phyloP scores from a whole-genome alignment of 2,888 invertebrate genomes.

The Drosophila robusta region DNA sequence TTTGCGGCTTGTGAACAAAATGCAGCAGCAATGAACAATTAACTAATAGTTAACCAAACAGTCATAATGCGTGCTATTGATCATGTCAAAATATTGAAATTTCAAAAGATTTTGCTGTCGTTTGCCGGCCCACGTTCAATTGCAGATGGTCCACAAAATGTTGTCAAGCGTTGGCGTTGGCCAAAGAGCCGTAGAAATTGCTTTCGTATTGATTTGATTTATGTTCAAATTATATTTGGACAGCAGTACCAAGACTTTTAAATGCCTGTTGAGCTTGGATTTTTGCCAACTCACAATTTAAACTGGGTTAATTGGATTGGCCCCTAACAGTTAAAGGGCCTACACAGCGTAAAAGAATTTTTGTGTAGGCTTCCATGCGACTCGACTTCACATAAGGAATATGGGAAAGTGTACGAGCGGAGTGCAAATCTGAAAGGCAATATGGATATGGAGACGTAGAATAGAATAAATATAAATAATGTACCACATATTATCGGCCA shows the following conservation, averaged over 20 bases:
- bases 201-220: slow-evolving; percentile 60
- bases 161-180: slow-evolving; percentile 57
- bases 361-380: slow-evolving; percentile 43
- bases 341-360: slow-evolving; percentile 22
- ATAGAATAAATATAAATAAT: neutral
- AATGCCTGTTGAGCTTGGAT: slow-evolving; percentile 29
- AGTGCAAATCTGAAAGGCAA: slow-evolving; percentile 3
- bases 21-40: slow-evolving; percentile 48
- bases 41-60: slow-evolving; percentile 37
- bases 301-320: slow-evolving; percentile 76
- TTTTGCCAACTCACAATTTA: slow-evolving; percentile 57
- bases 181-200: slow-evolving; percentile 47
- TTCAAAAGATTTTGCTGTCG: slow-evolving; percentile 40
- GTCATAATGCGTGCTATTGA: slow-evolving; percentile 49
- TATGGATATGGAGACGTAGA: too few species aligned
- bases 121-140: slow-evolving; percentile 59
- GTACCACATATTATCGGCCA: neutral
- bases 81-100: slow-evolving; percentile 48
- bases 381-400: neutral
- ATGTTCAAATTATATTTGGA: slow-evolving; percentile 61
- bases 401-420: slow-evolving; percentile 11
- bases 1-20: neutral
- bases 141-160: slow-evolving; percentile 58
- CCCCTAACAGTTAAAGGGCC: slow-evolving; percentile 56
- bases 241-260: slow-evolving; percentile 55